Evolutionary conservation across 2,888 invertebrate species (phyloP), one percentile per base, ranked within the genome.

Genomic region (Drosophila rellima): DNA sequence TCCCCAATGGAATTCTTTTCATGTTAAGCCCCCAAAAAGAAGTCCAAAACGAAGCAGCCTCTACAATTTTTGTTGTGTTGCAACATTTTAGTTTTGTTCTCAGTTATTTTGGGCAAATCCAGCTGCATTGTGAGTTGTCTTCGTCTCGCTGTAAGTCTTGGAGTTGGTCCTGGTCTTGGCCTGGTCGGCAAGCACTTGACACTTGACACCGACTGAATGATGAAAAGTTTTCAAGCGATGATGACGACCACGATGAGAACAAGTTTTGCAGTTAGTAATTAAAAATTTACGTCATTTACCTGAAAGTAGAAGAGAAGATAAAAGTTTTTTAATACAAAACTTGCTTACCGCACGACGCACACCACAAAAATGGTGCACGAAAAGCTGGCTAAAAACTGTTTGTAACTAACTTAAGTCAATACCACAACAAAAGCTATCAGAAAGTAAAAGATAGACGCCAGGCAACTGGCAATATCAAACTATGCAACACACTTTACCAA

Each of bases 241-340:
- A 63, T 60, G 60, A 20, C 62, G 35, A 64, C 31, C 50, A 52
- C 33, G 55, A 51, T 60, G 72, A 60, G 69, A 62, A 70, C 80
- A 82, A 83, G 68, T 83, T 83, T 74, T 79, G 62, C 74, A 78
- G 86, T 74, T 65, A 66, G 86, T 83, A 83, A 83, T 83, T 84
- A 84, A 84, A 84, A 84, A 84, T 84, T 78, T 86, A 84, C 86
- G 83, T 86, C 86, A 88, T 88, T 83, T 83, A 83, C 88, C 83
- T 84, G 88, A 52, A 87, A 87, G 87, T 71, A 83, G 71, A 87
- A 67, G 42, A 70, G 61, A 77, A 80, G 70, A 72, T 68, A 78
- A 74, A 84, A 84, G 70, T 88, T 84, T 84, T 84, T 84, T 88
- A 84, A 84, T 86, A 88, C 88, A 72, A 84, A 84, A 88, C 71